These are phyloP conservation scores for Mesoligia furuncula DNA, from an alignment of 2,888 invertebrate species.

Conservation along the genomic window DNA sequence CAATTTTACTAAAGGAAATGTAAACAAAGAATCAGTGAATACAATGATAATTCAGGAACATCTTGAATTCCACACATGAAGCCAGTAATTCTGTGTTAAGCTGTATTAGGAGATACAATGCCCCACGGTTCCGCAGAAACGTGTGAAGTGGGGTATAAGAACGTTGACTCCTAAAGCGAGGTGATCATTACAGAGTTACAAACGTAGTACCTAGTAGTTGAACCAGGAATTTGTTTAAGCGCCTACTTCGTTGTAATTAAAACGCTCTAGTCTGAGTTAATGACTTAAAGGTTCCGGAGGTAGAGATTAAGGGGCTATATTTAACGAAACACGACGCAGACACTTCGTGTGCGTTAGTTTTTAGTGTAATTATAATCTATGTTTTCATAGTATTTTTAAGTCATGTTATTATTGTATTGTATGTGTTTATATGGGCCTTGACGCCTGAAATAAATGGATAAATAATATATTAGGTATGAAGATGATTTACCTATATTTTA, in stretches of 20 bases:
- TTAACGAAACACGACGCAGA: not conserved
- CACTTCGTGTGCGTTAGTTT: too few relatives aligned
- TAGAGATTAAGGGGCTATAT: not conserved
- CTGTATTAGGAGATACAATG: conserved; percentile 48
- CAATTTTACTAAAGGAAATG: conserved; percentile 18
- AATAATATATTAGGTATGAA: not conserved
- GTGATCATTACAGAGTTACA: conserved; percentile 32
- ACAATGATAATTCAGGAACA: conserved; percentile 29
- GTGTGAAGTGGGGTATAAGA: conserved; percentile 53
- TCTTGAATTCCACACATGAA: conserved; percentile 34
- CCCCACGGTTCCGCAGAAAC: conserved; percentile 26
- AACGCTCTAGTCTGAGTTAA: conserved; percentile 37
- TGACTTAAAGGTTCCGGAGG: conserved; percentile 25
- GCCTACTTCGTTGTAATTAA: conserved; percentile 40
- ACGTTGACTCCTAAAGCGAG: conserved; percentile 56
- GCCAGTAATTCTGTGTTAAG: conserved; percentile 49
- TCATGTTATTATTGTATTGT: too few relatives aligned
- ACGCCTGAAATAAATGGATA: too few relatives aligned
- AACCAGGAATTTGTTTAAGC: conserved; percentile 38
- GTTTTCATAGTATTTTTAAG: too few relatives aligned
- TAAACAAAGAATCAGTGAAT: conserved; percentile 26
- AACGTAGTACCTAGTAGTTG: conserved; percentile 14
- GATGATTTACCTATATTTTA: conserved; percentile 30
- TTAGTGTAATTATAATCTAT: too few relatives aligned
- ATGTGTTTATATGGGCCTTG: too few relatives aligned